Percentiles rank a stretch among this genome's conserved stretches.
These are phyloP conservation scores for Drosophila formosana DNA, from an alignment of 2,888 invertebrate species.

Conservation along the genomic window DNA sequence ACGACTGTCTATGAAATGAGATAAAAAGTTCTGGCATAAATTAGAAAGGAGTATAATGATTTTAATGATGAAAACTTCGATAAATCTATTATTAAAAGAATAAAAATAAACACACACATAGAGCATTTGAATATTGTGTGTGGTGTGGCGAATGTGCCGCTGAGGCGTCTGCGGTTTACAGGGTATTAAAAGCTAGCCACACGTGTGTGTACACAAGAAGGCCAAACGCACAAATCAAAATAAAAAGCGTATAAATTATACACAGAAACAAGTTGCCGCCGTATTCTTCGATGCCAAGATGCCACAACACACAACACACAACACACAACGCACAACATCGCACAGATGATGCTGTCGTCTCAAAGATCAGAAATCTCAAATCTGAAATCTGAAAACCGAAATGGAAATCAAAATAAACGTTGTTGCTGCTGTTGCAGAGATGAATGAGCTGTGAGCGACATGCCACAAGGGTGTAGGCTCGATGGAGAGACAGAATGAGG, in stretches of 20 bases:
- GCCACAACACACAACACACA: too few species aligned
- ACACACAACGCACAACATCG: too few species aligned
- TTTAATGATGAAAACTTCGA: neutral
- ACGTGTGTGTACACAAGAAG: conserved; percentile 50
- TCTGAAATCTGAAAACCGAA: conserved; percentile 30
- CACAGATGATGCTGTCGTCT: conserved; percentile 17
- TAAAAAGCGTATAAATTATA: conserved; percentile 74
- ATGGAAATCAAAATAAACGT: conserved; percentile 70
- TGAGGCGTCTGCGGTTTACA: conserved; percentile 3
- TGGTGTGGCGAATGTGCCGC: neutral
- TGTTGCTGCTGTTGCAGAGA: conserved; percentile 29
- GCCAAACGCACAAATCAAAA: conserved; percentile 72
- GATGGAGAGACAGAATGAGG: too few species aligned
- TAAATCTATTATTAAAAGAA: neutral
- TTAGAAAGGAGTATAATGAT: conserved; percentile 5
- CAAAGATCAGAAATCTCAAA: too few species aligned
- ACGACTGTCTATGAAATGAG: neutral
- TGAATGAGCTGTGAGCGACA: conserved; percentile 40
- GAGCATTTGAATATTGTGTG: neutral
- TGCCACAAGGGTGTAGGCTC: conserved; percentile 5
- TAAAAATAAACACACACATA: neutral
- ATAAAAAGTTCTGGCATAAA: conserved; percentile 3
- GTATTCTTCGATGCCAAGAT: conserved; percentile 34
- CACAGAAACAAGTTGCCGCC: conserved; percentile 67
- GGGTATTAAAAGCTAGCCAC: conserved; percentile 47